Percentiles rank a stretch among this genome's conserved stretches.
Evolutionary conservation across 2,797 vertebrate species (phyloP).

Genomic region (Gouania willdenowi): DNA sequence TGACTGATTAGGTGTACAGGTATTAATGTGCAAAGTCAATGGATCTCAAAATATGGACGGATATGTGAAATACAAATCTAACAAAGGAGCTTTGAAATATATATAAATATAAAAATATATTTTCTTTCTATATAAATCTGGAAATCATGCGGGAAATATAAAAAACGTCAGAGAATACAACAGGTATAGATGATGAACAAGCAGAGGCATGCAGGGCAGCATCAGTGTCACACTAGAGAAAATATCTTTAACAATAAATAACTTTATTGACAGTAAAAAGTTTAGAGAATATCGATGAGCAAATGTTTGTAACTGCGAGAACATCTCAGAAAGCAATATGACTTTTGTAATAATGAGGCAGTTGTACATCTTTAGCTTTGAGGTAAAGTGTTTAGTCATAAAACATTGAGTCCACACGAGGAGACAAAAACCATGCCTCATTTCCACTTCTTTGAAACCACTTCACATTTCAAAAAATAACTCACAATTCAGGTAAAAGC

Average conservation of each 20-base stretch:
- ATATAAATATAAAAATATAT: too few relatives aligned
- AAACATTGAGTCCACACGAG: slow-evolving; percentile 73
- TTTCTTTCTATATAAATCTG: too few relatives aligned
- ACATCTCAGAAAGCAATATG: slow-evolving; percentile 73
- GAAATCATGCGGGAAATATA: too few relatives aligned
- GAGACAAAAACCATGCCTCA: slow-evolving; percentile 67
- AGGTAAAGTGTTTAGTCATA: slow-evolving; percentile 82
- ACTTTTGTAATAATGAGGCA: slow-evolving; percentile 79
- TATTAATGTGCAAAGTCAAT: too few relatives aligned
- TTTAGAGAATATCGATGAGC: slow-evolving; percentile 76
- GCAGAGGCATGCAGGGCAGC: too few relatives aligned
- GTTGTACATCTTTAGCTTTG: slow-evolving; percentile 79
- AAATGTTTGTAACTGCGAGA: slow-evolving; percentile 72
- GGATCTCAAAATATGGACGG: too few relatives aligned
- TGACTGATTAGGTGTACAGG: too few relatives aligned
- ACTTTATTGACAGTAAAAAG: slow-evolving; percentile 83
- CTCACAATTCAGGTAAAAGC: slow-evolving; percentile 71
- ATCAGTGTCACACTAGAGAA: slow-evolving; percentile 19
- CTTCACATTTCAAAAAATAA: slow-evolving; percentile 77
- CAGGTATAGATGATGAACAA: too few relatives aligned
- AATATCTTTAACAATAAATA: slow-evolving; percentile 70
- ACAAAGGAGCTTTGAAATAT: too few relatives aligned
- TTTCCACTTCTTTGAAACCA: slow-evolving; percentile 65
- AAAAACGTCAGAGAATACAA: too few relatives aligned
- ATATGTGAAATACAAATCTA: too few relatives aligned